Base-by-base conservation (phyloP, 1,140 invertebrate genomes). In the Carposina sasakii region DNA sequence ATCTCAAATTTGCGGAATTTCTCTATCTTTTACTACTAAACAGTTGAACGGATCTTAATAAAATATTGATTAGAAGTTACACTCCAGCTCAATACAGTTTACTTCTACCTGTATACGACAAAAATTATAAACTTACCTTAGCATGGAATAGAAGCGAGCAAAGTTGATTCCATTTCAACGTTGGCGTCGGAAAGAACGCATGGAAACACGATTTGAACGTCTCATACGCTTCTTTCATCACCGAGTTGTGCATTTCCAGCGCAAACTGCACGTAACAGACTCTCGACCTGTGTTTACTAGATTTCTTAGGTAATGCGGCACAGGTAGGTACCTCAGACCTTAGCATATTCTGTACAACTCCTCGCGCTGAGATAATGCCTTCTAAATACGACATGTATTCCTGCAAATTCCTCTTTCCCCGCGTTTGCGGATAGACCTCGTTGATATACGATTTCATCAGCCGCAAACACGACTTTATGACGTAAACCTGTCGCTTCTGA, bases 171-270 rank as follows among this genome's bases (percentile, higher is more conserved):
- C 97, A 98, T 74, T 98, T 98, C 15, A 98, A 85, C 48, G 91
- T 92, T 0, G 94, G 93, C 1, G 96, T 98, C 0, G 97, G 96
- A 85, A 97, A 98, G 85, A 98, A 98, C 0, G 95, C 95, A 82
- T 98, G 95, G 69, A 97, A 98, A 77, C 96, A 98, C 2, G 91
- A 87, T 2, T 96, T 92, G 73, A 98, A 96, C 8, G 96, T 97
- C 43, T 91, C 88, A 62, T 98, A 94, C 63, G 94, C 96, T 67
- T 98, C 96, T 21, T 95, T 92, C 10, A 98, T 79, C 47, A 98
- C 93, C 26, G 89, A 88, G 21, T 86, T 85, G 0, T 88, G 90
- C 85, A 92, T 85, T 52, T 89, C 81, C n/a, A 87, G 64, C 3
- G 85, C 84, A 64, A 69, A 78, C 45, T 72, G 72, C 5, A 71